Evolutionary conservation across 2,797 vertebrate genomes (phyloP).

Genomic region (Iguana delicatissima): DNA sequence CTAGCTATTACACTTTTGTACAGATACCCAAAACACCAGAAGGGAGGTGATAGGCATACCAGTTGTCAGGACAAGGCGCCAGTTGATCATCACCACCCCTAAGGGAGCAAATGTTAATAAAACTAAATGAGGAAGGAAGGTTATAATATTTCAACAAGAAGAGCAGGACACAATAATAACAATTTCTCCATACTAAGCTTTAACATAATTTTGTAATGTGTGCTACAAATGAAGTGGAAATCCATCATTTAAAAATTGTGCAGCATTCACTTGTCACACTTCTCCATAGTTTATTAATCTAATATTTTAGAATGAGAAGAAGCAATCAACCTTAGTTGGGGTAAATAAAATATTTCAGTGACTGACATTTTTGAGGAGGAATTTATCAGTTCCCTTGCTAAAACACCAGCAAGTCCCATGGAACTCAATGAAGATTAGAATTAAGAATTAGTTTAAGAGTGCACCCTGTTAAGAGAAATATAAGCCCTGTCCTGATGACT

Average conservation of each 20-base stretch:
- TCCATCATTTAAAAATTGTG: background rate
- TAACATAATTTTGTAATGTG: background rate
- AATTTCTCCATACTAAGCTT: fast-evolving
- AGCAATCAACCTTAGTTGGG: background rate
- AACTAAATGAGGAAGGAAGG: background rate
- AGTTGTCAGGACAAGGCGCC: background rate
- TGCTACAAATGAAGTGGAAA: conserved; percentile 13
- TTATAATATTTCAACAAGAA: background rate
- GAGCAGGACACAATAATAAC: background rate
- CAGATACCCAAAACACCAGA: background rate
- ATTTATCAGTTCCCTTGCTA: background rate
- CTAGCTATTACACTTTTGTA: background rate
- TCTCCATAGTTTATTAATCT: conserved; percentile 35
- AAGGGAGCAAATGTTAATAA: background rate
- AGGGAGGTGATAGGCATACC: background rate
- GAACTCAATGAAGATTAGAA: too few species aligned
- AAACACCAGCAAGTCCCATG: too few species aligned
- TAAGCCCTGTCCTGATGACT: too few species aligned
- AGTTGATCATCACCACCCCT: background rate
- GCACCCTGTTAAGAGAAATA: too few species aligned
- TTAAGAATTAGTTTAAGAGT: too few species aligned
- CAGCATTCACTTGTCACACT: background rate
- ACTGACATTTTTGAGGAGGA: conserved; percentile 30
- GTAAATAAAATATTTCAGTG: conserved; percentile 31
- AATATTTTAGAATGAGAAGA: conserved; percentile 31